Evolutionary conservation across 2,113 vertebrate species (phyloP).

Genomic region (Lagopus muta): DNA sequence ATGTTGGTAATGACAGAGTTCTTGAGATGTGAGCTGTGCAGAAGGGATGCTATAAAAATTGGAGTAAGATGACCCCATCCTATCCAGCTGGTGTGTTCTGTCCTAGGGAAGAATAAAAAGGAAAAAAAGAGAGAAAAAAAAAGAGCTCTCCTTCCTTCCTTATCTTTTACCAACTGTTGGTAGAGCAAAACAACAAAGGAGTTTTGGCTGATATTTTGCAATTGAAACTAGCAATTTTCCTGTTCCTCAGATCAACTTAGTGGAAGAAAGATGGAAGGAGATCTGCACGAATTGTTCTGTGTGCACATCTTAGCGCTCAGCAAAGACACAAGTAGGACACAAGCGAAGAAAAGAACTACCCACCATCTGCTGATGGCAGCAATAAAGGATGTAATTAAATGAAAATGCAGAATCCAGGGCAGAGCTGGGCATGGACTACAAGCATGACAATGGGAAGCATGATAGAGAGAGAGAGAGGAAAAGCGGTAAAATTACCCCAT

Average conservation of each 20-base stretch:
- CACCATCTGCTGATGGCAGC: constrained; percentile 59
- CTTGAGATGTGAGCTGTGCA: background rate
- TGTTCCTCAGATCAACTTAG: background rate
- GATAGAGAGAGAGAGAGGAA: background rate
- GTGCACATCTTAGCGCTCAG: background rate
- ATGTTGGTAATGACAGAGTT: background rate
- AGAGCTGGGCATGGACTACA: background rate
- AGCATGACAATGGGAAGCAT: background rate
- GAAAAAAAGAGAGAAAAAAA: background rate
- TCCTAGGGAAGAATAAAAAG: background rate
- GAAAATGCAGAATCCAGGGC: constrained; percentile 50
- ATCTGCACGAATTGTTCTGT: background rate
- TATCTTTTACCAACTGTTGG: background rate
- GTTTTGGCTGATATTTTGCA: background rate
- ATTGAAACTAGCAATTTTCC: background rate
- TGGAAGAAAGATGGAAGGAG: background rate
- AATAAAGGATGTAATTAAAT: constrained; percentile 48
- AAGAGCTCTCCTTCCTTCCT: fast-evolving
- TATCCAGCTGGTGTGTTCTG: background rate
- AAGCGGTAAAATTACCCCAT: background rate
- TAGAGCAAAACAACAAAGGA: background rate
- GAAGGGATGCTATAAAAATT: background rate
- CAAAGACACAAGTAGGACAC: background rate
- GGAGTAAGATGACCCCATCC: background rate
- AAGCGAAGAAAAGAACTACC: background rate